These are phyloP conservation scores for Myotis brandtii DNA, from an alignment of 2,113 vertebrate species.

Conservation along the genomic window DNA sequence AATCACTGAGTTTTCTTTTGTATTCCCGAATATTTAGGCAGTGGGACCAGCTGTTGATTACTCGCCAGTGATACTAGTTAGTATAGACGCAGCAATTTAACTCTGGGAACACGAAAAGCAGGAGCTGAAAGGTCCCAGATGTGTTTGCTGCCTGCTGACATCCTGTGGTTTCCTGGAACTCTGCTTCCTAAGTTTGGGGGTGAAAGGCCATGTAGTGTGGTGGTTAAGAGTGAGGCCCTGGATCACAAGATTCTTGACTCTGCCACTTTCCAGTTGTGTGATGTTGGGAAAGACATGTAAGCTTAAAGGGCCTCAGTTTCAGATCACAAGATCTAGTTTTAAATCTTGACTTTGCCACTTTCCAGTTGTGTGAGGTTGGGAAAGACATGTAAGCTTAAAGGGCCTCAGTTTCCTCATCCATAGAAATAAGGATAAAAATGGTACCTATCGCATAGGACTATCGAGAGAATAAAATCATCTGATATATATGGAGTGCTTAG, in stretches of 20 bases:
- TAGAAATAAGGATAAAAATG: background rate
- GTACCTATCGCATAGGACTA: background rate
- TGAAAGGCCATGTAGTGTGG: background rate
- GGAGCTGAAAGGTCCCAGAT: background rate
- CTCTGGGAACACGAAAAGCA: background rate
- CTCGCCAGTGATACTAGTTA: background rate
- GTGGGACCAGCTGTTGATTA: background rate
- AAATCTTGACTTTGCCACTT: background rate
- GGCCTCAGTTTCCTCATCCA: background rate
- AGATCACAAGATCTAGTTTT: background rate
- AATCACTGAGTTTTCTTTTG: background rate
- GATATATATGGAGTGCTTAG: background rate
- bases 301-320: background rate
- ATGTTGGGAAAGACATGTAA: background rate
- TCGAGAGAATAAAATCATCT: background rate
- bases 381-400: background rate
- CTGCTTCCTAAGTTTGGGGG: background rate
- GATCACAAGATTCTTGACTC: background rate
- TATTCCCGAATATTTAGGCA: slow-evolving; percentile 23
- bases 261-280: background rate
- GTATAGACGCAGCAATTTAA: background rate
- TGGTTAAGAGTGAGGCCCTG: background rate
- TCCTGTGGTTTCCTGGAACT: background rate
- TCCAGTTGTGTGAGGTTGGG: background rate
- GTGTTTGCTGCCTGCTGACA: background rate